Conservation (phyloP, 2,888 invertebrate species). For the Axea sp. region DNA sequence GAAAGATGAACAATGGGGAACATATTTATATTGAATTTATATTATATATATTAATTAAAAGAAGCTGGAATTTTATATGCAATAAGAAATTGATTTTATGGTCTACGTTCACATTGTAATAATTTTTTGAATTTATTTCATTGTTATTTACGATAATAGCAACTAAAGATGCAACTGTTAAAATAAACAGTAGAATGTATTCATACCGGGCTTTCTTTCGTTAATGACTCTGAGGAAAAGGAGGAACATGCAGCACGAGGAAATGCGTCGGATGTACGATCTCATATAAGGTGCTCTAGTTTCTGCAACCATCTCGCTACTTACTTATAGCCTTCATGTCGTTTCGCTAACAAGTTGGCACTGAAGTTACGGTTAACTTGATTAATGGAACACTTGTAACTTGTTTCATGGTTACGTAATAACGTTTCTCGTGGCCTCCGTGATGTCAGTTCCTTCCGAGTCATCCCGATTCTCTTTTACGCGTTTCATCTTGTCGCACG, state of each 20-base stretch:
- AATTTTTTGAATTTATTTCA: too few species aligned
- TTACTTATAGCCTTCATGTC: slow-evolving; percentile 57
- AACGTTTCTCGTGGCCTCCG: slow-evolving; percentile 62
- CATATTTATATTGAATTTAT: too few species aligned
- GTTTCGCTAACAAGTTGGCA: slow-evolving; percentile 68
- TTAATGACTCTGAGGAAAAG: slow-evolving; percentile 25
- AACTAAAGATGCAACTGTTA: not conserved
- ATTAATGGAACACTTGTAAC: slow-evolving; percentile 74
- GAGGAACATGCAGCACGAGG: slow-evolving; percentile 17
- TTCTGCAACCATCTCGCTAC: slow-evolving; percentile 50
- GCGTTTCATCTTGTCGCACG: slow-evolving; percentile 40
- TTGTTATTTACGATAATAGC: not conserved
- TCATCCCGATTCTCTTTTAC: slow-evolving; percentile 36
- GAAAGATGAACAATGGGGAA: too few species aligned
- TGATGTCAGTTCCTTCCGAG: slow-evolving; percentile 33
- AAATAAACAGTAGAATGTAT: slow-evolving; percentile 30
- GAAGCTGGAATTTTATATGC: too few species aligned
- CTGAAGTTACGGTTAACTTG: slow-evolving; percentile 72
- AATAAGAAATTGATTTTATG: too few species aligned
- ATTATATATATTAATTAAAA: too few species aligned
- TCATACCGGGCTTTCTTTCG: slow-evolving; percentile 17
- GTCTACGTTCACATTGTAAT: too few species aligned
- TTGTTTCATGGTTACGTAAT: slow-evolving; percentile 74
- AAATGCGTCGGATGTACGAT: slow-evolving; percentile 39
- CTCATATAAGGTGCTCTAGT: slow-evolving; percentile 53